Percentiles rank a stretch among this genome's conserved stretches.
Evolutionary conservation across 53 echinoderm and acorn worm species (phyloP).

Genomic region (Luidia sarsii): DNA sequence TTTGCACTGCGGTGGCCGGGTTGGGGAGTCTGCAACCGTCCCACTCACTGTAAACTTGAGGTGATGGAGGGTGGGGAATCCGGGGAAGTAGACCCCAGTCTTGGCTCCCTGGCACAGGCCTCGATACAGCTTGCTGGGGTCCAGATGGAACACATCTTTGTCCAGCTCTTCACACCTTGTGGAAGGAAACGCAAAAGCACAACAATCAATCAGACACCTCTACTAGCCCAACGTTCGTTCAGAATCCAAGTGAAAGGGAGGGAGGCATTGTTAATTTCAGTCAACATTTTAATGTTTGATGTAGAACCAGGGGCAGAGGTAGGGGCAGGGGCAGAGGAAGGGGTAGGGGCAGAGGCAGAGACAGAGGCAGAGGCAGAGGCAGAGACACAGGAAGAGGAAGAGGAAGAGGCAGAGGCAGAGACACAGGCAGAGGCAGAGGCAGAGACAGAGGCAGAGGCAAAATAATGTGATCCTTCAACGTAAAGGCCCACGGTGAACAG

Average conservation of each 20-base stretch:
- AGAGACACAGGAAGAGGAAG: too few relatives aligned
- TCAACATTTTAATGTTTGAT: not conserved
- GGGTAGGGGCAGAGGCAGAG: too few relatives aligned
- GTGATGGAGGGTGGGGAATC: constrained; percentile 94
- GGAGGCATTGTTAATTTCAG: not conserved
- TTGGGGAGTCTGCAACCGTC: too few relatives aligned
- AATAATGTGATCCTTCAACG: too few relatives aligned
- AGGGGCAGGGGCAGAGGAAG: too few relatives aligned
- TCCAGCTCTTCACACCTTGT: constrained; percentile 57
- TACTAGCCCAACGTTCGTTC: too few relatives aligned
- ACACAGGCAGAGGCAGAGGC: too few relatives aligned
- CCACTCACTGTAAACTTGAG: constrained; percentile 81
- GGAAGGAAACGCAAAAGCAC: not conserved
- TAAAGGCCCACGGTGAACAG: not conserved
- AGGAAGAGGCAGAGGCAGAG: too few relatives aligned
- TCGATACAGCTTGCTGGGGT: constrained; percentile 31
- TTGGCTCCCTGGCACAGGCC: constrained; percentile 76
- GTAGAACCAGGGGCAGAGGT: not conserved
- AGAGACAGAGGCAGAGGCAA: too few relatives aligned
- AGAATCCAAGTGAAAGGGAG: too few relatives aligned
- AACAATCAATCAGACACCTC: not conserved
- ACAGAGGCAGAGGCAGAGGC: too few relatives aligned
- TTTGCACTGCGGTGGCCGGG: too few relatives aligned
- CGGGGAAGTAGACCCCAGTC: constrained; percentile 92
- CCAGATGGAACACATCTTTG: constrained; percentile 60